Evolutionary conservation across 1,140 invertebrate genomes (phyloP).

Genomic region (Proales similis): DNA sequence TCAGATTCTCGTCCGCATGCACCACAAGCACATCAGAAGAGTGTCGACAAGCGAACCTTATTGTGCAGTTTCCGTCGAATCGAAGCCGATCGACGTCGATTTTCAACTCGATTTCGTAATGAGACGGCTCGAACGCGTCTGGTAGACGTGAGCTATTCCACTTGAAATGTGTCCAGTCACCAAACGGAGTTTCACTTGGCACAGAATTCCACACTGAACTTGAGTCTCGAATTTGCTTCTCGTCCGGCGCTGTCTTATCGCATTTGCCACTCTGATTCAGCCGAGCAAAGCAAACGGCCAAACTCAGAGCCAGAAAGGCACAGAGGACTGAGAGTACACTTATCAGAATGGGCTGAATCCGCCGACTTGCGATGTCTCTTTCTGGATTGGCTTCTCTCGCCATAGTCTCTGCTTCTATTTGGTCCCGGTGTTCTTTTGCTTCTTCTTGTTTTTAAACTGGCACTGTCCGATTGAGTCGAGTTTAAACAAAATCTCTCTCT

Average conservation of each 20-base stretch:
- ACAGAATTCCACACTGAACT: no score
- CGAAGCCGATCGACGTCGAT: slow-evolving; percentile 9
- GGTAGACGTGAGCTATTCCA: slow-evolving; percentile 29
- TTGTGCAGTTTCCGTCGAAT: slow-evolving; percentile 19
- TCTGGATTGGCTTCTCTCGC: not conserved
- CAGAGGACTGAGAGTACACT: not conserved
- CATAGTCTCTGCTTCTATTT: not conserved
- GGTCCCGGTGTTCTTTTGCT: no score
- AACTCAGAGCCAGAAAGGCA: not conserved
- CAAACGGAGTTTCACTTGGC: no score
- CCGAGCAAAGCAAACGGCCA: slow-evolving; percentile 22
- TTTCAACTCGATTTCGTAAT: slow-evolving; percentile 6
- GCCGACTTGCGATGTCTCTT: not conserved
- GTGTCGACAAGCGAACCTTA: slow-evolving; percentile 14
- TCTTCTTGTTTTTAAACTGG: no score
- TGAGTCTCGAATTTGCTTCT: no score
- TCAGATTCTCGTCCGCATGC: slow-evolving; percentile 27
- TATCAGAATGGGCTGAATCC: no score
- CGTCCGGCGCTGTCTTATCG: no score
- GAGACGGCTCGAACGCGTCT: slow-evolving; percentile 6
- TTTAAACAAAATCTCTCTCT: no score
- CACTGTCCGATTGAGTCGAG: no score
- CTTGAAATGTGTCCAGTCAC: no score
- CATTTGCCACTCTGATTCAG: no score
- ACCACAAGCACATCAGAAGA: slow-evolving; percentile 1